Conservation (phyloP, 2,113 vertebrate species). For the Erythrocercus mccallii region DNA sequence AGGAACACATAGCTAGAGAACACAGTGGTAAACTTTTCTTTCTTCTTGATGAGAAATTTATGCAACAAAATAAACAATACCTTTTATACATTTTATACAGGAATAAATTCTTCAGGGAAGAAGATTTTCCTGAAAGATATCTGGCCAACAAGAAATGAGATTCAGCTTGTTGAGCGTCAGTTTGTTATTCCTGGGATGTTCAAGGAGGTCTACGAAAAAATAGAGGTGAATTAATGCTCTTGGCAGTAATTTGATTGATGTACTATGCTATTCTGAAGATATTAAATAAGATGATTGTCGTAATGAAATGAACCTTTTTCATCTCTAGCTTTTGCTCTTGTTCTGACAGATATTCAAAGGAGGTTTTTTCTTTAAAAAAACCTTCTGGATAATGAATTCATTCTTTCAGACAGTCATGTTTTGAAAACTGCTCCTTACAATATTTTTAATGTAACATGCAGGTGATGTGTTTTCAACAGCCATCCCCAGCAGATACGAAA, state of each 20-base stretch:
- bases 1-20: not conserved
- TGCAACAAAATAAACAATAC: not conserved
- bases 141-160: constrained; percentile 94
- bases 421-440: not conserved
- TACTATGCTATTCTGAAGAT: not conserved
- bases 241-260: not conserved
- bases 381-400: not conserved
- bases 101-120: constrained; percentile 78
- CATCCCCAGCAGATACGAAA: not conserved
- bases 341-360: not conserved
- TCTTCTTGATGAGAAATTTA: not conserved
- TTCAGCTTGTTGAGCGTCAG: constrained; percentile 86
- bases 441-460: not conserved
- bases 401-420: not conserved
- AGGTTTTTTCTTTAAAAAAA: not conserved
- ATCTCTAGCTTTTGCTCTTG: not conserved
- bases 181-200: constrained; percentile 97
- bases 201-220: constrained; percentile 95
- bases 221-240: constrained; percentile 80
- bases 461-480: not conserved
- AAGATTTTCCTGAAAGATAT: constrained; percentile 90
- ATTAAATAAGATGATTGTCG: not conserved
- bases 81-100: constrained; percentile 69
- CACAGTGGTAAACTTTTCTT: not conserved
- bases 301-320: not conserved